Base-by-base conservation (phyloP, 1,140 invertebrate genomes). In the Zaprionus kolodkinae region DNA sequence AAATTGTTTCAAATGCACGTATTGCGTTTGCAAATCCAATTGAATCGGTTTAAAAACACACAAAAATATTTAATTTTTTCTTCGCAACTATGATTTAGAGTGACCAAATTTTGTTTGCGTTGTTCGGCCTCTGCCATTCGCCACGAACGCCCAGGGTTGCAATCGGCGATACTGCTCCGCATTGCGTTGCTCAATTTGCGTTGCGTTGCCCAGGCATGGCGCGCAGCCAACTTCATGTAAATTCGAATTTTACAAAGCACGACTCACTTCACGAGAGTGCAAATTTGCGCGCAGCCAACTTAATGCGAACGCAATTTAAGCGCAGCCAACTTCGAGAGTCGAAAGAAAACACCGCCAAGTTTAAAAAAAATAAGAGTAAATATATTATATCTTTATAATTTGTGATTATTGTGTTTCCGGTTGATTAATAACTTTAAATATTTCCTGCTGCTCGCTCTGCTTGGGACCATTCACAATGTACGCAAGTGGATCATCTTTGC, bases 41-140 rank as follows among this genome's bases (percentile, higher is more conserved):
- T 71, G 21, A 43, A 64, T 71, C 12, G 30, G 27, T 71, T 71
- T 50, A 52, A 57, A 84, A 83, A 80, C 69, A 71, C 81, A 80
- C 73, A 83, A 79, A 84, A 83, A 83, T 76, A 85, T 85, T 84
- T 84, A 85, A 75, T 80, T 79, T 85, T 81, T 84, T 85, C 77
- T 83, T 83, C 69, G 68, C 78, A 81, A 80, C 78, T 81, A 80
- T 59, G 72, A 64, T 75, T 80, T 81, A 80, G 78, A 81, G 78
- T 61, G 78, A 80, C 78, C 78, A 74, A 74, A 74, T 75, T 63
- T 68, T 75, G 72, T 75, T 75, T 75, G 72, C 72, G 72, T 74
- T 74, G 72, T 74, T 64, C 54, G 52, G 57, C 30, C 57, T 15
- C 13, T 52, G 72, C 13, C 66, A 70, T 63, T 70, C 72, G 52